Conservation (phyloP, 2,888 invertebrate species). For the Drosophila tanythrix region DNA sequence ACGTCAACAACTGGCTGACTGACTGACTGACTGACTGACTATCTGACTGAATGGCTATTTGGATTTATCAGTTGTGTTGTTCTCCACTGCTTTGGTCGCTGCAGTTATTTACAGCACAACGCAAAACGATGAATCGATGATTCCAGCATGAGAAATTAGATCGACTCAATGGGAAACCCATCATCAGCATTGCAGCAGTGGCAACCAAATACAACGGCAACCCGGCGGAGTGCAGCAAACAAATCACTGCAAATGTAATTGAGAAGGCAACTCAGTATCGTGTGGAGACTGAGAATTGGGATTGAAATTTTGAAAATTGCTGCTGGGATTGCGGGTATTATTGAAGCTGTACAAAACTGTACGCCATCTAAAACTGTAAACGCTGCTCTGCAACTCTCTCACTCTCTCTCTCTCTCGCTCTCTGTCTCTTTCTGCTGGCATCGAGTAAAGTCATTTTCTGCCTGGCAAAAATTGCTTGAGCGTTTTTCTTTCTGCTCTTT, state of each 20-base stretch:
- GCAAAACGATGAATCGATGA: slow-evolving; percentile 81
- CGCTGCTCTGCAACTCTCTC: slow-evolving; percentile 5
- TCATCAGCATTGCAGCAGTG: slow-evolving; percentile 70
- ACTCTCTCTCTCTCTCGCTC: background rate
- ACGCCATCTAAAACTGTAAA: slow-evolving; percentile 29
- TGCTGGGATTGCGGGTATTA: slow-evolving; percentile 80
- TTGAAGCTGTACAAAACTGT: slow-evolving; percentile 46
- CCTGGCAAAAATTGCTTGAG: slow-evolving; percentile 64
- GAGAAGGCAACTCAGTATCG: slow-evolving; percentile 27
- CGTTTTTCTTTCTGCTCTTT: slow-evolving; percentile 34
- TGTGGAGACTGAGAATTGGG: slow-evolving; percentile 52
- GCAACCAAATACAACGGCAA: slow-evolving; percentile 28
- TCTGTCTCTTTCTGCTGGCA: slow-evolving; percentile 11
- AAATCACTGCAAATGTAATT: slow-evolving; percentile 70
- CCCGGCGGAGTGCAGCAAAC: slow-evolving; percentile 55
- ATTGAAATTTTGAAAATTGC: slow-evolving; percentile 80
- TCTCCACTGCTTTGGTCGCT: slow-evolving; percentile 38
- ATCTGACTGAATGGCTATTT: slow-evolving; percentile 13
- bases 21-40: slow-evolving; percentile 5
- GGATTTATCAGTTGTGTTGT: slow-evolving; percentile 29
- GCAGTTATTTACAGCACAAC: slow-evolving; percentile 71
- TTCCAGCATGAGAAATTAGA: slow-evolving; percentile 82
- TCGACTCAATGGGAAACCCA: slow-evolving; percentile 69
- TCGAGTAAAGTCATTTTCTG: slow-evolving; percentile 67
- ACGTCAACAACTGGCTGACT: slow-evolving; percentile 43